phyloP scores from a whole-genome alignment of 2,113 vertebrate genomes.

The Spilogale gracilis region DNA sequence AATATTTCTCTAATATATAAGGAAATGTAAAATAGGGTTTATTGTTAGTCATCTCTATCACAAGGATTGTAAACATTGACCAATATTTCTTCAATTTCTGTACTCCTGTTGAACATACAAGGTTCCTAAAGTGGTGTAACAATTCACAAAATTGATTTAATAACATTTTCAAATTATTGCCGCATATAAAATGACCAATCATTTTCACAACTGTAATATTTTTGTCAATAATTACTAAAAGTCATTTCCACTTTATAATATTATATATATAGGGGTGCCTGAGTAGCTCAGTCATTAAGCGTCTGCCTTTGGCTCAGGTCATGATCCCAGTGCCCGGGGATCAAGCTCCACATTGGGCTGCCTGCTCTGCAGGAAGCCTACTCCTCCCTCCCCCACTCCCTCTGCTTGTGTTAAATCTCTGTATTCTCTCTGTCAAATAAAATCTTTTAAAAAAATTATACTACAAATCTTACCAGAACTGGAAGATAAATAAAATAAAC shows the following conservation, averaged over 20 bases:
- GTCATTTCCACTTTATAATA: neutral
- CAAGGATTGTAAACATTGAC: neutral
- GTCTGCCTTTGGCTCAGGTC: too few relatives aligned
- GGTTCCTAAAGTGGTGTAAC: neutral
- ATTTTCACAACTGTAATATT: neutral
- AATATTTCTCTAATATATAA: neutral
- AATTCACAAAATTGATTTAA: slow-evolving; percentile 34
- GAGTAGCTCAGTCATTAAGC: too few relatives aligned
- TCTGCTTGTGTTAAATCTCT: too few relatives aligned
- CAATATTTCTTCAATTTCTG: neutral
- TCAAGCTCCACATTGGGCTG: too few relatives aligned
- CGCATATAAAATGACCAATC: neutral
- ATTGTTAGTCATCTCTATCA: neutral
- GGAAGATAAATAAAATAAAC: too few relatives aligned
- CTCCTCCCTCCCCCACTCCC: too few relatives aligned
- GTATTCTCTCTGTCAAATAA: too few relatives aligned
- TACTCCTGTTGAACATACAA: neutral
- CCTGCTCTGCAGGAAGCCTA: too few relatives aligned
- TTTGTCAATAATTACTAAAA: neutral
- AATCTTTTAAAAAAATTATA: too few relatives aligned
- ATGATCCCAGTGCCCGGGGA: too few relatives aligned
- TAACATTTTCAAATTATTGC: neutral
- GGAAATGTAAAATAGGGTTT: neutral
- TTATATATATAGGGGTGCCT: too few relatives aligned
- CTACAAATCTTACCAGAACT: too few relatives aligned